These are phyloP conservation scores for Campylomormyrus numenius DNA, from an alignment of 2,113 vertebrate species.

Conservation along the genomic window DNA sequence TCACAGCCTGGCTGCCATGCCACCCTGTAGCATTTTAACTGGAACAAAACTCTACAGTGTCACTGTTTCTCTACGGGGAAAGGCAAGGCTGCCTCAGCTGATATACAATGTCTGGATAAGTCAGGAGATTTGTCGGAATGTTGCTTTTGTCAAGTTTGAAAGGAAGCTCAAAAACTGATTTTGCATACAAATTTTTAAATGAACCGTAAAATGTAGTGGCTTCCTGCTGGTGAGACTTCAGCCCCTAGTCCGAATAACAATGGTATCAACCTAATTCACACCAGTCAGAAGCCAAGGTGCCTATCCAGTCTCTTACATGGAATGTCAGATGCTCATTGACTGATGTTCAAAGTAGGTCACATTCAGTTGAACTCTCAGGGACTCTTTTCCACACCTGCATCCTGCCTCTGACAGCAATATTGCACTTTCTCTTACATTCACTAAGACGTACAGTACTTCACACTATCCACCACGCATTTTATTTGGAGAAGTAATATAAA, in stretches of 20 bases:
- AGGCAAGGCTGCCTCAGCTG: neutral
- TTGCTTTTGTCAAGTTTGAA: neutral
- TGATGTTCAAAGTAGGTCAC: neutral
- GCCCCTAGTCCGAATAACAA: neutral
- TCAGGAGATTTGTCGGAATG: neutral
- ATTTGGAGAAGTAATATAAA: neutral
- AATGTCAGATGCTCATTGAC: neutral
- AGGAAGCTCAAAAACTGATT: neutral
- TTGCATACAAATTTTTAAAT: neutral
- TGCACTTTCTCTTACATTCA: neutral
- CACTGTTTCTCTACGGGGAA: neutral
- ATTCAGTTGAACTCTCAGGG: neutral
- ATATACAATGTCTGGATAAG: neutral
- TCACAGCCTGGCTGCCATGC: neutral
- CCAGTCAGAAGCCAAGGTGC: neutral
- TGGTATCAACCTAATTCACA: neutral
- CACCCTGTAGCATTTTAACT: neutral
- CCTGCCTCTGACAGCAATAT: neutral
- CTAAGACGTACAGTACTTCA: neutral
- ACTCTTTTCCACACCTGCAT: neutral
- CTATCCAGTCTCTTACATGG: neutral
- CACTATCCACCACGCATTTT: neutral
- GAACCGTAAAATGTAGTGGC: neutral
- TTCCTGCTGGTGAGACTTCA: neutral
- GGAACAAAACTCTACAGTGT: neutral